Evolutionary conservation across 1,140 invertebrate species (phyloP), one percentile per base, ranked within the genome.

Genomic region (Papilio aristodemus): DNA sequence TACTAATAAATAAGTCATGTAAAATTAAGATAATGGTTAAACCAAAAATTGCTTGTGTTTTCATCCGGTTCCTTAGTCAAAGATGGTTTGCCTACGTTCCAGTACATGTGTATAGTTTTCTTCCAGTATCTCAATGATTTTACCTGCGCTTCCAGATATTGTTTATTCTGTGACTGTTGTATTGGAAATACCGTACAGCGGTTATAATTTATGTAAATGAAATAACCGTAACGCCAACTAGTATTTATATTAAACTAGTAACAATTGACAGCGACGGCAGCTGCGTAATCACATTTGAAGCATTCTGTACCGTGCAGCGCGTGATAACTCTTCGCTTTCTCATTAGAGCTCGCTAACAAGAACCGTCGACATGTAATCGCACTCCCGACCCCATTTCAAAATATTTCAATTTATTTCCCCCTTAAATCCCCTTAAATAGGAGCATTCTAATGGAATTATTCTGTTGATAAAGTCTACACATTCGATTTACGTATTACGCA

Each of bases 211-310:
- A n/a, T n/a, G n/a, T 37, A 19, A 38, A 19, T 37, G n/a, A 37
- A 37, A 10, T 27, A 7, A 59, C 14, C n/a, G n/a, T n/a, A 38
- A 60, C 19, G 46, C 22, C 9, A 14, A 38, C 36, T 7, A 11
- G 14, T 60, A 60, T 32, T 36, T 60, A 11, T n/a, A 36, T 4
- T 32, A 32, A 38, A 60, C 9, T 62, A 19, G n/a, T 14, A 62
- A 62, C 36, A 62, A 62, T 38, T 37, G 59, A 1, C 27, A 62
- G 4, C 36, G 59, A 14, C 59, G 36, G 32, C 59, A 38, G 59
- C 11, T 32, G 36, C 59, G 59, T 62, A 62, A 62, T 62, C 38
- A 38, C 59, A 62, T 62, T 62, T 62, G 59, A 38, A 62, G 59
- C 32, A 62, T 62, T 62, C 38, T 62, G 59, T 62, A 62, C 59